Percentiles rank a stretch among this genome's conserved stretches.
phyloP scores from a whole-genome alignment of 2,797 vertebrate genomes.

The Myotis planiceps region DNA sequence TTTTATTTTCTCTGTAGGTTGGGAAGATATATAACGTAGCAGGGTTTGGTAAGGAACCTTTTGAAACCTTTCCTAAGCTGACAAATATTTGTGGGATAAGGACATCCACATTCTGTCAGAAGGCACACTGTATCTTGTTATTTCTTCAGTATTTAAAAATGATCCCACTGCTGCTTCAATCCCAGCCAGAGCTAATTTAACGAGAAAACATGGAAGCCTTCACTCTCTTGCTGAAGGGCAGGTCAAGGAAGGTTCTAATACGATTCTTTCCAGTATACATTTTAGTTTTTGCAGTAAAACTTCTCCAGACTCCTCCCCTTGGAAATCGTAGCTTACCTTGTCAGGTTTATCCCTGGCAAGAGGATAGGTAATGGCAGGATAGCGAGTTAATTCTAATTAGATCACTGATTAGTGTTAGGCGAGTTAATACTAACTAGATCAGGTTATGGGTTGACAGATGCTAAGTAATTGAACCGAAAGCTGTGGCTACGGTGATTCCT shows the following conservation, averaged over 20 bases:
- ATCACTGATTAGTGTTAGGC: neutral
- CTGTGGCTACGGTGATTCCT: neutral
- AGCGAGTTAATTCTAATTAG: conserved; percentile 36
- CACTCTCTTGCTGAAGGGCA: neutral
- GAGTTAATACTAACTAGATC: conserved; percentile 43
- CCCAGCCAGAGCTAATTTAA: neutral
- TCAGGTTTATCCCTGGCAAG: neutral
- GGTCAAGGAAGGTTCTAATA: neutral
- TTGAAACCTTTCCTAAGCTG: neutral
- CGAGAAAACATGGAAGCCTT: neutral
- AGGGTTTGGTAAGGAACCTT: neutral
- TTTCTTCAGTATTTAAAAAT: neutral
- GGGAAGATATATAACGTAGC: neutral
- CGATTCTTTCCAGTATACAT: neutral
- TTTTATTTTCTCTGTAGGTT: neutral
- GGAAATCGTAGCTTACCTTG: neutral
- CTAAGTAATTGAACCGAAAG: conserved; percentile 62
- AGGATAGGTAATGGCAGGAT: neutral
- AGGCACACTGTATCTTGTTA: neutral
- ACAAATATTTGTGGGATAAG: neutral
- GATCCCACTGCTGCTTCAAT: neutral
- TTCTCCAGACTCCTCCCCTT: neutral
- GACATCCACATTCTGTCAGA: neutral
- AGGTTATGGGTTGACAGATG: conserved; percentile 18
- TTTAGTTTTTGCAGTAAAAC: neutral